These are phyloP conservation scores for Myotis myotis DNA, from an alignment of 2,797 vertebrate species.

Conservation along the genomic window DNA sequence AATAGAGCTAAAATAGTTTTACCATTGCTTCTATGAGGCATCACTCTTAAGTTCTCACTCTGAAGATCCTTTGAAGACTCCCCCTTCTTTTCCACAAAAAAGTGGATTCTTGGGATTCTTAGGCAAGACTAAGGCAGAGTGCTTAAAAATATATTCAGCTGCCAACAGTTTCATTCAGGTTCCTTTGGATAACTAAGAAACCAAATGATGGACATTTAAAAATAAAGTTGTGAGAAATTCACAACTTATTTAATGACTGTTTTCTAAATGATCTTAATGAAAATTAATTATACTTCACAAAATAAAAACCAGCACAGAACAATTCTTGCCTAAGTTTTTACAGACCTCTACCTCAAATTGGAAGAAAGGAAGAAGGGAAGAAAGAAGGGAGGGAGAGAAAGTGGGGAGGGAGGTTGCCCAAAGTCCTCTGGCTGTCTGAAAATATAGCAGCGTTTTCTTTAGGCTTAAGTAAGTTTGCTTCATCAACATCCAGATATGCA, in stretches of 20 bases:
- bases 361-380: neutral
- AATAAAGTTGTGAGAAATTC: slow-evolving; percentile 17
- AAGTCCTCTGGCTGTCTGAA: neutral
- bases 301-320: neutral
- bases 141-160: slow-evolving; percentile 30
- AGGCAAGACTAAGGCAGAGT: neutral
- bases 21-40: slow-evolving; percentile 59
- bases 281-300: slow-evolving; percentile 72
- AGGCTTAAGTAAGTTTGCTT: neutral
- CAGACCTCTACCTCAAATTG: neutral
- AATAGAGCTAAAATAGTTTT: slow-evolving; percentile 61
- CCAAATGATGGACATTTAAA: neutral
- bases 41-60: slow-evolving; percentile 58
- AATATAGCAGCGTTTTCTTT: neutral
- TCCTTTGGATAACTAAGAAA: neutral
- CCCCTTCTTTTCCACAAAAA: neutral
- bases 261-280: slow-evolving; percentile 40
- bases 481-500: neutral
- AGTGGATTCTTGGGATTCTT: neutral
- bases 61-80: neutral
- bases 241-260: slow-evolving; percentile 50
- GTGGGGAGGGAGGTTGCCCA: neutral
- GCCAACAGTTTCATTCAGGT: neutral
- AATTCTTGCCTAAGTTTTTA: slow-evolving; percentile 18
- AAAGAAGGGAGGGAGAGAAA: neutral